phyloP scores from a whole-genome alignment of 2,113 vertebrate species.

The Scolopax mira region DNA sequence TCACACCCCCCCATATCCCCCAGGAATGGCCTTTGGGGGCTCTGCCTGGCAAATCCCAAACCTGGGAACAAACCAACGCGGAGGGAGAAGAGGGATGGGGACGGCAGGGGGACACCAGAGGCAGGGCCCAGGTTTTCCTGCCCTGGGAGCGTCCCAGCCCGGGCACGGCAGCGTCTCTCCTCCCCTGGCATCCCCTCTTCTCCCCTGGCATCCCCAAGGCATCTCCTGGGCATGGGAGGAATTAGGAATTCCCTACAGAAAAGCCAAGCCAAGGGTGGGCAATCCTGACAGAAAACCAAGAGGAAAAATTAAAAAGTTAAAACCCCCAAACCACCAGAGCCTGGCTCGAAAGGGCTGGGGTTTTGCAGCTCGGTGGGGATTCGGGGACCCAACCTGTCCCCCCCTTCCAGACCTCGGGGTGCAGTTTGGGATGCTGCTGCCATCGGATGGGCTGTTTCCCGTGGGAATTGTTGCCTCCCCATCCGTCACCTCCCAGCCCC shows the following conservation, averaged over 20 bases:
- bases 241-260: neutral
- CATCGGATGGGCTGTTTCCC: fast-evolving
- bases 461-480: fast-evolving
- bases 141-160: neutral
- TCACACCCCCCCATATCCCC: fast-evolving
- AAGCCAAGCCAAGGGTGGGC: too few relatives aligned
- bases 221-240: too few relatives aligned
- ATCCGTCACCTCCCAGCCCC: neutral
- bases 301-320: neutral
- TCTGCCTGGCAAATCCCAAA: neutral
- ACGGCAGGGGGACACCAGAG: neutral
- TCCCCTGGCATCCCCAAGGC: neutral
- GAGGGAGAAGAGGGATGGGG: neutral
- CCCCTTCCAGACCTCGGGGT: neutral
- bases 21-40: neutral
- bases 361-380: fast-evolving
- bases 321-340: neutral
- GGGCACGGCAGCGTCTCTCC: neutral
- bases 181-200: neutral
- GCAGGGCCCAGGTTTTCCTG: neutral
- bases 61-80: fast-evolving
- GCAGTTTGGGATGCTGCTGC: fast-evolving
- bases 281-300: neutral
- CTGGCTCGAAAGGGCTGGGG: neutral
- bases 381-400: fast-evolving